Conservation (phyloP, 2,797 vertebrate genomes). For the Phyllotis vaccarum region DNA sequence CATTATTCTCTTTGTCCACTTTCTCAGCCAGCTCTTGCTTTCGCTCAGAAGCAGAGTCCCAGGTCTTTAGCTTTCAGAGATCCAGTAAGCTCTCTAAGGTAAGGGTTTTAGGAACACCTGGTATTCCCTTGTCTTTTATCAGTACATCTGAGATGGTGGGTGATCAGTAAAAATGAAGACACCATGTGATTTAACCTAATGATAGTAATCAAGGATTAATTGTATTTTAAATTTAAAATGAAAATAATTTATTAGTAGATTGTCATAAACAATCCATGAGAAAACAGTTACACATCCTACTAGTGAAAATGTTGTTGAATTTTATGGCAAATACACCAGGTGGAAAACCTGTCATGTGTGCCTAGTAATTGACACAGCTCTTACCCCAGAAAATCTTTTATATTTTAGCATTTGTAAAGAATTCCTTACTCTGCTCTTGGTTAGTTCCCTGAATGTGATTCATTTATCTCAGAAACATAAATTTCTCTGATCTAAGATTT, state of each 20-base stretch:
- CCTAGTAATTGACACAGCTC: not conserved
- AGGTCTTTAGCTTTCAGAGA: slow-evolving; percentile 75
- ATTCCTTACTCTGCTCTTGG: not conserved
- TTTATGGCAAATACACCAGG: slow-evolving; percentile 58
- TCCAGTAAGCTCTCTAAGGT: slow-evolving; percentile 64
- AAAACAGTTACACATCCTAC: slow-evolving; percentile 23
- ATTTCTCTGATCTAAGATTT: not conserved
- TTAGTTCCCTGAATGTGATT: slow-evolving; percentile 6
- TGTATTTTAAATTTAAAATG: slow-evolving; percentile 67
- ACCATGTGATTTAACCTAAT: slow-evolving; percentile 46
- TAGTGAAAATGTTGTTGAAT: slow-evolving; percentile 58
- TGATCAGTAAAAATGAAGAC: slow-evolving; percentile 40
- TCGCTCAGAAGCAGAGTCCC: slow-evolving; percentile 14
- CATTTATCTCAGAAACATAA: not conserved
- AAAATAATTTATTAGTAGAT: slow-evolving; percentile 68
- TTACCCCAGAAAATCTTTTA: slow-evolving; percentile 29
- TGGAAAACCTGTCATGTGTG: slow-evolving; percentile 36
- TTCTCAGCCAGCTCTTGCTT: slow-evolving; percentile 33
- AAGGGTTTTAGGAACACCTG: slow-evolving; percentile 71
- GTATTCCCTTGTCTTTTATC: slow-evolving; percentile 51
- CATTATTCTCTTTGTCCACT: slow-evolving; percentile 51
- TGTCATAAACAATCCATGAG: slow-evolving; percentile 20
- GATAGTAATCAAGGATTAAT: slow-evolving; percentile 57
- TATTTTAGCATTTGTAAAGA: slow-evolving; percentile 18
- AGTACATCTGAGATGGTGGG: slow-evolving; percentile 50